A percentile compares a stretch with the other conserved stretches of the same genome.
Conservation (phyloP, 2,113 vertebrate species). For the Petromus typicus region DNA sequence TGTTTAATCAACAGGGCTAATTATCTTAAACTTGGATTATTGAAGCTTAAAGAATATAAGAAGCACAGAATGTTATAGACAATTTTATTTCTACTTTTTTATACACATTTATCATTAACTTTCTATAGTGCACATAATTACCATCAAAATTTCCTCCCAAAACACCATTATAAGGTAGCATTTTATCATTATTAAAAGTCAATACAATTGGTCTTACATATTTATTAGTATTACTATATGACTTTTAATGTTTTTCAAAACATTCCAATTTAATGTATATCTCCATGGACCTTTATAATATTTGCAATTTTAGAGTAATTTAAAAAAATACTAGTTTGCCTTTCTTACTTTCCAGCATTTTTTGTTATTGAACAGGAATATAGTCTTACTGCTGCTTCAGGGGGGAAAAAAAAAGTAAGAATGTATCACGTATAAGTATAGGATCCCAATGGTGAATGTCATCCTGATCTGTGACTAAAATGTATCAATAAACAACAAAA, state of each 20-base stretch:
- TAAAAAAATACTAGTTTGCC: background rate
- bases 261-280: background rate
- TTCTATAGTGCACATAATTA: background rate
- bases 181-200: background rate
- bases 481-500: no score
- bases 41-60: constrained; percentile 44
- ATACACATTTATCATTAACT: background rate
- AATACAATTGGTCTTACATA: background rate
- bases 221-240: background rate
- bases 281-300: background rate
- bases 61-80: background rate
- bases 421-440: no score
- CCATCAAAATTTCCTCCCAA: background rate
- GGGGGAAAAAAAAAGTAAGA: no score
- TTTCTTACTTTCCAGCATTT: background rate
- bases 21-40: constrained; percentile 70
- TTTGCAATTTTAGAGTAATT: background rate
- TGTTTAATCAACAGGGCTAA: constrained; percentile 67
- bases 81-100: background rate
- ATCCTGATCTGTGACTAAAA: no score
- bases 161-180: background rate
- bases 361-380: background rate
- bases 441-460: no score
- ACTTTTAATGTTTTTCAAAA: background rate
- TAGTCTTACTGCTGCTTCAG: background rate